A percentile compares a stretch with the other conserved stretches of the same genome.
phyloP scores from a whole-genome alignment of 2,113 vertebrate species.

The Protobothrops flavoviridis region DNA sequence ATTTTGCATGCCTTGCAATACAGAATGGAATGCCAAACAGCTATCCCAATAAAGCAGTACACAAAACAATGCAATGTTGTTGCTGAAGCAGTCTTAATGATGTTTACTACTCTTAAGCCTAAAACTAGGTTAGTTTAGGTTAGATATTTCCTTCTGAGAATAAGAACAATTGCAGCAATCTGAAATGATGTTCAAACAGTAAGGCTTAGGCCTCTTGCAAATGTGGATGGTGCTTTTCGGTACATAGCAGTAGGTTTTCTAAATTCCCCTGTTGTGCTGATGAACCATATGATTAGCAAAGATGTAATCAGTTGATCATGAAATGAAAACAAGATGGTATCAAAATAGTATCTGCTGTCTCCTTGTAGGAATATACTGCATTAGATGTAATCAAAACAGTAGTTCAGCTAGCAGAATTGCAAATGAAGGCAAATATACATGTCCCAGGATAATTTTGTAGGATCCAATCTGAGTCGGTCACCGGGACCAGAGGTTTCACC shows the following conservation, averaged over 20 bases:
- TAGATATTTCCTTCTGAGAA: background rate
- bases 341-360: background rate
- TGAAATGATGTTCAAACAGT: background rate
- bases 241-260: background rate
- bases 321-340: background rate
- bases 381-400: background rate
- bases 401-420: background rate
- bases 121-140: background rate
- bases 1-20: background rate
- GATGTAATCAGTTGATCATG: background rate
- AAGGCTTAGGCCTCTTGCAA: background rate
- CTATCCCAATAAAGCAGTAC: background rate
- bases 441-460: background rate
- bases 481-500: background rate
- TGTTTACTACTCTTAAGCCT: background rate
- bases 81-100: background rate
- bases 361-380: background rate
- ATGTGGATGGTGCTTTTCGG: background rate
- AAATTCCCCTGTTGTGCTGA: background rate
- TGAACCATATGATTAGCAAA: background rate
- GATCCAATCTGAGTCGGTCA: background rate
- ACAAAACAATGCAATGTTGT: background rate
- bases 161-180: background rate
- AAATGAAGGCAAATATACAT: background rate
- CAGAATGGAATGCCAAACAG: background rate